Conservation (phyloP, 2,888 invertebrate species). For the Scotopteryx bipunctaria region DNA sequence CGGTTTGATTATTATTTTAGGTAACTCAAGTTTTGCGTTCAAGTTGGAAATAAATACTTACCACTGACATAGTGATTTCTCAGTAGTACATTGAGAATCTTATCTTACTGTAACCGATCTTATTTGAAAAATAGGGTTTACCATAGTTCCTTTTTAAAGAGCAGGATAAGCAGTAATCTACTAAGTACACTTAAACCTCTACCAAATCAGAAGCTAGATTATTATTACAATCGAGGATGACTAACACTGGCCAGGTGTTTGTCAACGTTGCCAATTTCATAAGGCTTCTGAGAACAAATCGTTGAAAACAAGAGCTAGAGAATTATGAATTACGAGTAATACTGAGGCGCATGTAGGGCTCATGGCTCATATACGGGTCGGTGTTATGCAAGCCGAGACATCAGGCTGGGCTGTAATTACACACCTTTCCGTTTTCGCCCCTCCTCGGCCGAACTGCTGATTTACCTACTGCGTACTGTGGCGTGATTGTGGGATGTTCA, state of each 20-base stretch:
- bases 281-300: slow-evolving; percentile 52
- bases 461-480: slow-evolving; percentile 34
- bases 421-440: slow-evolving; percentile 50
- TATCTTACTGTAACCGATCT: too few relatives aligned
- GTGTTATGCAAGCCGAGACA: slow-evolving; percentile 70
- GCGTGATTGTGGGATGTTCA: slow-evolving; percentile 35
- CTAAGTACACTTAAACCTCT: too few relatives aligned
- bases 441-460: slow-evolving; percentile 37
- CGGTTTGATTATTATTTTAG: slow-evolving; percentile 41
- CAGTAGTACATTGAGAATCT: too few relatives aligned
- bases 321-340: slow-evolving; percentile 46
- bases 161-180: too few relatives aligned
- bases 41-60: slow-evolving; percentile 7
- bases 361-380: slow-evolving; percentile 51
- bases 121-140: too few relatives aligned
- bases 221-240: slow-evolving; percentile 33
- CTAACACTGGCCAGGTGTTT: slow-evolving; percentile 48
- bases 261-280: slow-evolving; percentile 51
- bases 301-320: slow-evolving; percentile 15
- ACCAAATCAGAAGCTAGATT: background rate
- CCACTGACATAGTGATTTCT: too few relatives aligned
- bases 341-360: slow-evolving; percentile 34
- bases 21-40: slow-evolving; percentile 34
- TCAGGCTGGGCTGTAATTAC: slow-evolving; percentile 61
- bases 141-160: too few relatives aligned